Evolutionary conservation across 2,113 vertebrate genomes (phyloP).

Genomic region (Corythoichthys intestinalis): DNA sequence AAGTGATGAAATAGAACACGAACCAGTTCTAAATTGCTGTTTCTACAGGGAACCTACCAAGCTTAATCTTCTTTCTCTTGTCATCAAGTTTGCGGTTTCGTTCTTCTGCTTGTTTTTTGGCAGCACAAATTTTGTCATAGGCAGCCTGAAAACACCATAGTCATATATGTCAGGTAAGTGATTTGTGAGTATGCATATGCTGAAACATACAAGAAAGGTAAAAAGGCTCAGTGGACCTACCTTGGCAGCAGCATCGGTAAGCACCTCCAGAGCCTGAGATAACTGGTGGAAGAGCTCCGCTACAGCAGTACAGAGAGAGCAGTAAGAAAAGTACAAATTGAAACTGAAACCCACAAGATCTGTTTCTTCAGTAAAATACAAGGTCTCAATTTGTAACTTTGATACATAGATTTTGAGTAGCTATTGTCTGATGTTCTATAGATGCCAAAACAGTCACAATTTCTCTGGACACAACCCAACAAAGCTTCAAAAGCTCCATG

Average conservation of each 20-base stretch:
- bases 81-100: constrained; percentile 85
- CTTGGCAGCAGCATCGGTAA: constrained; percentile 88
- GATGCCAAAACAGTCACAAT: constrained; percentile 39
- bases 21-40: not conserved
- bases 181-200: constrained; percentile 1
- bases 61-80: constrained; percentile 92
- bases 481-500: constrained; percentile 20
- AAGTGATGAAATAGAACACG: not conserved
- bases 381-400: not conserved
- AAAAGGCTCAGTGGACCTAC: constrained; percentile 66
- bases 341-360: not conserved
- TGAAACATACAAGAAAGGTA: not conserved
- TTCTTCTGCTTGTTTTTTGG: constrained; percentile 88
- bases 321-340: not conserved
- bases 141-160: constrained; percentile 76
- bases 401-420: not conserved
- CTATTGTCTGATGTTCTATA: constrained; percentile 1
- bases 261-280: constrained; percentile 90
- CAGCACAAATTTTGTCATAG: constrained; percentile 85
- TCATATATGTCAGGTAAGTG: constrained; percentile 12
- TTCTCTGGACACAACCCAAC: constrained; percentile 30
- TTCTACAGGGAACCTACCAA: constrained; percentile 75
- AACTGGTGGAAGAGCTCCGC: constrained; percentile 94
- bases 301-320: constrained; percentile 32
- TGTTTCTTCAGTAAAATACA: constrained; percentile 1